Percentiles rank a stretch among this genome's conserved stretches.
These are phyloP conservation scores for Epinotia brunnichana DNA, from an alignment of 2,888 invertebrate species.

Conservation along the genomic window DNA sequence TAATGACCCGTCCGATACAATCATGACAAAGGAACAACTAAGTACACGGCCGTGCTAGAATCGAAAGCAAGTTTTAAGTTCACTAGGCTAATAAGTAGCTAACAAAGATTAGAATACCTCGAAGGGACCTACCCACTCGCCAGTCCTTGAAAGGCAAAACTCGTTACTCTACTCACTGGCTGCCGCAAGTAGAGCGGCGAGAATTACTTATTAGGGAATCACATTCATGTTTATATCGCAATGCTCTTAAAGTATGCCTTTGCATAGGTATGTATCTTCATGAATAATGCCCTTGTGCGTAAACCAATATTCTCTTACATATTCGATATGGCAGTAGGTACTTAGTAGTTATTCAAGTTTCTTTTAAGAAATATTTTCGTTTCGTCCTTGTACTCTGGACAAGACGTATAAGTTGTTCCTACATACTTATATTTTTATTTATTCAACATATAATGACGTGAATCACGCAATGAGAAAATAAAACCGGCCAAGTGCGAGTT, in stretches of 20 bases:
- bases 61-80: slow-evolving; percentile 26
- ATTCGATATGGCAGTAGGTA: background rate
- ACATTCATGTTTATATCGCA: background rate
- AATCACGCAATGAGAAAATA: too few relatives aligned
- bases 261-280: background rate
- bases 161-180: slow-evolving; percentile 25
- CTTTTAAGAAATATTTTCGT: background rate
- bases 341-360: slow-evolving; percentile 2
- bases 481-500: too few relatives aligned
- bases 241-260: too few relatives aligned
- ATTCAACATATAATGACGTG: background rate
- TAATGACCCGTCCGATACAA: background rate
- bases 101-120: slow-evolving; percentile 37
- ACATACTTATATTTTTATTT: background rate
- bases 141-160: slow-evolving; percentile 40
- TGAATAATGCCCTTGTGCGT: slow-evolving; percentile 15
- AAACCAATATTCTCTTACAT: background rate
- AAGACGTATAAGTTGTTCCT: background rate
- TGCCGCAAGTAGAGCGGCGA: slow-evolving; percentile 13
- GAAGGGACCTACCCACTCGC: slow-evolving; percentile 15
- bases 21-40: slow-evolving; percentile 1
- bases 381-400: slow-evolving; percentile 8
- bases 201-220: slow-evolving; percentile 31
- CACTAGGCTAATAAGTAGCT: slow-evolving; percentile 22
- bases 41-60: background rate